These are phyloP conservation scores for Tetheella fluctuosa DNA, from an alignment of 2,888 invertebrate genomes.

Conservation along the genomic window DNA sequence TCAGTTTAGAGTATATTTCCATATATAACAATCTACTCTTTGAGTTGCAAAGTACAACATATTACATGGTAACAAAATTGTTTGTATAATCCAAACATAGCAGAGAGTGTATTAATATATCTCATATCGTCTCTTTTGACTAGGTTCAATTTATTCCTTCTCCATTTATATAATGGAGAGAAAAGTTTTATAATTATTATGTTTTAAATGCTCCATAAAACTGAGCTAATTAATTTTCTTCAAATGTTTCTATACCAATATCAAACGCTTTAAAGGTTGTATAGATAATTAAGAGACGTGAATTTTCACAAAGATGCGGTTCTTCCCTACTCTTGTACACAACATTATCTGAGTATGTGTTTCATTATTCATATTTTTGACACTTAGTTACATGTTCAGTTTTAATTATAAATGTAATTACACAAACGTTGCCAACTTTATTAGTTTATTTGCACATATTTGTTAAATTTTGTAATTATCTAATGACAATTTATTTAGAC, in stretches of 20 bases:
- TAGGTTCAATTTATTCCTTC: conserved; percentile 4
- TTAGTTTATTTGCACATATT: conserved; percentile 83
- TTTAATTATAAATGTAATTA: conserved; percentile 75
- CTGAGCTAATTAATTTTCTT: conserved; percentile 24
- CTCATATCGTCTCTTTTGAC: conserved; percentile 7
- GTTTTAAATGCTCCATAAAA: conserved; percentile 31
- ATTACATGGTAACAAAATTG: conserved; percentile 42
- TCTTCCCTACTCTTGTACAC: conserved; percentile 48
- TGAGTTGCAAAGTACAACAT: conserved; percentile 47
- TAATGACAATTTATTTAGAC: conserved; percentile 80
- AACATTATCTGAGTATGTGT: conserved; percentile 63
- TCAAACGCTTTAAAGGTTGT: conserved; percentile 67
- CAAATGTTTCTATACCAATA: conserved; percentile 31
- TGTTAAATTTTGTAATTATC: conserved; percentile 76
- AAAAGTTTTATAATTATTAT: conserved; percentile 20
- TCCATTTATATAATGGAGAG: neutral
- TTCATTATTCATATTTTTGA: conserved; percentile 80
- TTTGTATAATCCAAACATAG: conserved; percentile 27
- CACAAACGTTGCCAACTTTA: conserved; percentile 79
- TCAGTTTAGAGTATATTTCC: conserved; percentile 52
- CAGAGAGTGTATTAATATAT: conserved; percentile 15
- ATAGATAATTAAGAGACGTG: conserved; percentile 35
- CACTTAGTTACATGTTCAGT: conserved; percentile 78
- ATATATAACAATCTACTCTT: conserved; percentile 36
- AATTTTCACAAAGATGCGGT: conserved; percentile 45